A percentile compares a stretch with the other conserved stretches of the same genome.
These are phyloP conservation scores for Apotomis capreana DNA, from an alignment of 2,888 invertebrate species.

Conservation along the genomic window DNA sequence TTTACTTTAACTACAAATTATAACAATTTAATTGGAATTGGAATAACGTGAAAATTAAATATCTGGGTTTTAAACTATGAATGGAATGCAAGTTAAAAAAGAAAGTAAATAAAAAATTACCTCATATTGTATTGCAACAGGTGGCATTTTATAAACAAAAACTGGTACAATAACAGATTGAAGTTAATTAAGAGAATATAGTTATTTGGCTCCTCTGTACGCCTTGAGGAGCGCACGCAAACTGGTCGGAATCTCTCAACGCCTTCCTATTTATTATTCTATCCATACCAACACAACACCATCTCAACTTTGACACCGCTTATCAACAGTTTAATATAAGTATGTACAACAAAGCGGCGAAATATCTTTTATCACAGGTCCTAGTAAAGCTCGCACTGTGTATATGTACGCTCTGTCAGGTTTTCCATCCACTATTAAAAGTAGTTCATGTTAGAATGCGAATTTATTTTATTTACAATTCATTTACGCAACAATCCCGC, in stretches of 20 bases:
- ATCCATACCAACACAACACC: constrained; percentile 53
- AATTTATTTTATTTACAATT: background rate
- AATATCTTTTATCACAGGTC: constrained; percentile 3
- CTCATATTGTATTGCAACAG: constrained; percentile 74
- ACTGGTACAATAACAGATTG: constrained; percentile 9
- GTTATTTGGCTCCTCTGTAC: constrained; percentile 51
- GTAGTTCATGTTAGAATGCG: background rate
- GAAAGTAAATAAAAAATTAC: constrained; percentile 51
- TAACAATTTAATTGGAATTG: no score
- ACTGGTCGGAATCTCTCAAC: constrained; percentile 65
- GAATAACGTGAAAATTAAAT: no score
- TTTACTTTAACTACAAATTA: no score
- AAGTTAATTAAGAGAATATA: constrained; percentile 33
- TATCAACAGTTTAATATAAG: constrained; percentile 52
- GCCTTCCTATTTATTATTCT: constrained; percentile 63
- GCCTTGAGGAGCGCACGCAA: constrained; percentile 56
- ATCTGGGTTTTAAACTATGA: background rate
- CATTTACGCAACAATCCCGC: constrained; percentile 7
- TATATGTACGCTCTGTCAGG: constrained; percentile 3
- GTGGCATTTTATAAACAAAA: constrained; percentile 65
- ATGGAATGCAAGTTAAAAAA: background rate
- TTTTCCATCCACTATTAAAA: background rate
- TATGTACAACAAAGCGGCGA: constrained; percentile 1
- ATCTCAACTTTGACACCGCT: constrained; percentile 64
- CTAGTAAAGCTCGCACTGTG: background rate